phyloP scores from a whole-genome alignment of 2,113 vertebrate genomes.

The Thermophis baileyi region DNA sequence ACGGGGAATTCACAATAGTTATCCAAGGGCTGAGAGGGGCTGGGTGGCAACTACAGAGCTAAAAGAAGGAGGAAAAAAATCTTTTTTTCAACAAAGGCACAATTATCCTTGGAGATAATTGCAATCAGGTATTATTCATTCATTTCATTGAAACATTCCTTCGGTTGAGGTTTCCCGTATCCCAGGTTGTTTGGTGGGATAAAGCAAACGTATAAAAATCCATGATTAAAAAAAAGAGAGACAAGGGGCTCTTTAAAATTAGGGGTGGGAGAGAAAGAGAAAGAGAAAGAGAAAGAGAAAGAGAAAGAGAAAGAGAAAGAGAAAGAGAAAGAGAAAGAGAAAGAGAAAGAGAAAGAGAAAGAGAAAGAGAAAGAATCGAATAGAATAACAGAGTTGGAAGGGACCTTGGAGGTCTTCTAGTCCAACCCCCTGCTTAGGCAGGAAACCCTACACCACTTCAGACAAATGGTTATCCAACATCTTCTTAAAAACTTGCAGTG shows the following conservation, averaged over 20 bases:
- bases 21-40: not conserved
- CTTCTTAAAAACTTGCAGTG: too few relatives aligned
- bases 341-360: rapidly evolving
- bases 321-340: rapidly evolving
- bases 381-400: too few relatives aligned
- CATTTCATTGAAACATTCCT: not conserved
- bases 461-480: too few relatives aligned
- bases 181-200: not conserved
- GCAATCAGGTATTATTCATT: not conserved
- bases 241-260: not conserved
- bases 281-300: not conserved
- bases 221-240: not conserved
- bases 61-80: not conserved
- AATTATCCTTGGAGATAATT: not conserved
- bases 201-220: not conserved
- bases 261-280: not conserved
- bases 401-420: too few relatives aligned
- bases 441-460: too few relatives aligned
- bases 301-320: too few relatives aligned
- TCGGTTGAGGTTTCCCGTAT: not conserved
- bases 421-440: too few relatives aligned
- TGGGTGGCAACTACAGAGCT: not conserved
- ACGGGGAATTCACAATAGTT: not conserved
- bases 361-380: too few relatives aligned
- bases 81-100: not conserved